Percentiles rank a stretch among this genome's conserved stretches.
Evolutionary conservation across 2,113 vertebrate genomes (phyloP).

Genomic region (Alces alces): DNA sequence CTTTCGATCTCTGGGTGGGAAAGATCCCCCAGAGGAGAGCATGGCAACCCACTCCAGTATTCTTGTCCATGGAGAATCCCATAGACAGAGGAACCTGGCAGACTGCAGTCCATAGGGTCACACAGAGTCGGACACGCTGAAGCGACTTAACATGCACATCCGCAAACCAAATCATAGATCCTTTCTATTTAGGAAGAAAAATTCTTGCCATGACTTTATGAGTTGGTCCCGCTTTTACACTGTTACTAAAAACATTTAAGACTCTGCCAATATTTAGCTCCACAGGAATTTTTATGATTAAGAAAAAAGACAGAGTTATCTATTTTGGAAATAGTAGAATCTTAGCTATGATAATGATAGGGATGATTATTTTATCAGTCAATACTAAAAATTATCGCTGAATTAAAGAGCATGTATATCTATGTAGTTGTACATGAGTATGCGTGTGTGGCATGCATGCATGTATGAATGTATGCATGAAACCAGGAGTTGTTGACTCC

Average conservation of each 20-base stretch:
- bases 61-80: background rate
- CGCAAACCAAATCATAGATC: background rate
- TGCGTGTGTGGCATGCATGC: background rate
- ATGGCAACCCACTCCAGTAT: background rate
- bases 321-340: background rate
- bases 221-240: background rate
- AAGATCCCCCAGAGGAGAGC: background rate
- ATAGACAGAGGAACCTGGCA: background rate
- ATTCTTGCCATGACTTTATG: background rate
- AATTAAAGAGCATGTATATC: background rate
- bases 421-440: background rate
- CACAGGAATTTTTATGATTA: background rate
- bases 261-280: constrained; percentile 19
- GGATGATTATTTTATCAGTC: background rate
- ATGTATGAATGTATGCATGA: background rate
- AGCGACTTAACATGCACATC: background rate
- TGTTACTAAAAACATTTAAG: background rate
- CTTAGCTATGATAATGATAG: background rate
- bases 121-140: background rate
- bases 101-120: background rate
- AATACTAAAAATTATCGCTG: background rate
- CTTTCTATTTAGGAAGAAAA: background rate
- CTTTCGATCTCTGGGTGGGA: background rate
- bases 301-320: background rate
- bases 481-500: background rate